Percentiles rank a stretch among this genome's conserved stretches.
phyloP scores from a whole-genome alignment of 2,113 vertebrate species.

The Xyliphius kryptos region DNA sequence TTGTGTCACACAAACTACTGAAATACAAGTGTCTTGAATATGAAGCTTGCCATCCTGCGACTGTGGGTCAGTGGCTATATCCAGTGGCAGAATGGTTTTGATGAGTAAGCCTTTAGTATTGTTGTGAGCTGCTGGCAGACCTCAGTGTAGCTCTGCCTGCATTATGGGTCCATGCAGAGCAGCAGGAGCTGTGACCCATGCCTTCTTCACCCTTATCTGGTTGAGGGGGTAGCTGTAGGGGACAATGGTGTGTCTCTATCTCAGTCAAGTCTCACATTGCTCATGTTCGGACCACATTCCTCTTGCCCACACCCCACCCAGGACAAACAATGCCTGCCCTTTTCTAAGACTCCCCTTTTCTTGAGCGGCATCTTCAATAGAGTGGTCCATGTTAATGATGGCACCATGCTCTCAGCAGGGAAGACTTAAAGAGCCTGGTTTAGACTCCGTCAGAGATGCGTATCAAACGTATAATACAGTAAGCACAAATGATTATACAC shows the following conservation, averaged over 20 bases:
- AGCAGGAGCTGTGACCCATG: conserved; percentile 37
- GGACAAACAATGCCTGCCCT: conserved; percentile 62
- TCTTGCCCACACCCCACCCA: conserved; percentile 61
- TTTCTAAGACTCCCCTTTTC: conserved; percentile 54
- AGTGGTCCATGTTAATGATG: conserved; percentile 67
- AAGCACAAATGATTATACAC: conserved; percentile 8
- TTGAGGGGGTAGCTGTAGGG: conserved; percentile 32
- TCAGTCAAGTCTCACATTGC: conserved; percentile 40
- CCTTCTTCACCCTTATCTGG: conserved; percentile 30
- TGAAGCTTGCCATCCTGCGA: too few relatives aligned
- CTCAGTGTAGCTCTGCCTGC: conserved; percentile 1
- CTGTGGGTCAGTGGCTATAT: too few relatives aligned
- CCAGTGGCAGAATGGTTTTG: too few relatives aligned
- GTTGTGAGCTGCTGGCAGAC: conserved; percentile 13
- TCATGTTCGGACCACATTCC: conserved; percentile 68
- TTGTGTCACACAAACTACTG: too few relatives aligned
- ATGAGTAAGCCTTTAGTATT: conserved; percentile 22
- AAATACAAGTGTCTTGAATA: too few relatives aligned
- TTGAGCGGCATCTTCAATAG: conserved; percentile 53
- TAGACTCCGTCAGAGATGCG: conserved; percentile 47
- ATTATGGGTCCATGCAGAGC: conserved; percentile 19
- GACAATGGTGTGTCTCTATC: conserved; percentile 46
- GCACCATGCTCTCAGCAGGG: conserved; percentile 63
- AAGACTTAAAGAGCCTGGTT: conserved; percentile 73
- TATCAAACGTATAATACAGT: conserved; percentile 48